Evolutionary conservation across 2,888 invertebrate species (phyloP).

Genomic region (Antheraea assamensis): DNA sequence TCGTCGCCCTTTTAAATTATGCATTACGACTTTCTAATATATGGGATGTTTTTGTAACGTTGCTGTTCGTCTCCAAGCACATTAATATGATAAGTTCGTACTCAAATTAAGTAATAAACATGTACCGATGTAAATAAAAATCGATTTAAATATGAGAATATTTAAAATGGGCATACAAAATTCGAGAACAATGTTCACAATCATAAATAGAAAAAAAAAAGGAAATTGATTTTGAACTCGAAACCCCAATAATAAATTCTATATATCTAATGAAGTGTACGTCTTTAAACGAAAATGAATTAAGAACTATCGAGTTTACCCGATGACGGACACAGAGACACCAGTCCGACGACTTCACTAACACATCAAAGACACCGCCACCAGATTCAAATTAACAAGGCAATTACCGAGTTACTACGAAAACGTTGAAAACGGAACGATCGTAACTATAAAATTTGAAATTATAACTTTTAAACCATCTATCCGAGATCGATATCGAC

Average conservation of each 20-base stretch:
- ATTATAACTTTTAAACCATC: conserved; percentile 40
- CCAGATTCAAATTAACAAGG: conserved; percentile 74
- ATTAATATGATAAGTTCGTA: neutral
- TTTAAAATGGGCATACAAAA: neutral
- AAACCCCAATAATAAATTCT: conserved; percentile 67
- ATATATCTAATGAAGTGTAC: conserved; percentile 66
- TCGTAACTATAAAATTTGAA: conserved; percentile 56
- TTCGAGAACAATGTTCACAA: neutral
- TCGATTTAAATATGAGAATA: neutral
- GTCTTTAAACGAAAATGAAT: conserved; percentile 54
- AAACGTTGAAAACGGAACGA: conserved; percentile 53
- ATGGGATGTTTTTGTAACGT: neutral
- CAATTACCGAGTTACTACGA: conserved; percentile 71
- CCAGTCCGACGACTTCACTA: conserved; percentile 63
- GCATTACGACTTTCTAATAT: conserved; percentile 4
- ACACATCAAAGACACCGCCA: conserved; percentile 68
- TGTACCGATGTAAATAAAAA: neutral
- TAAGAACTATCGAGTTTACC: conserved; percentile 53
- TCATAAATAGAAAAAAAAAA: conserved; percentile 32
- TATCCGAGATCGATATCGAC: conserved; percentile 23
- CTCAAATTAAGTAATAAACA: neutral
- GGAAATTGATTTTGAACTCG: conserved; percentile 54
- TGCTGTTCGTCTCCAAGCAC: neutral
- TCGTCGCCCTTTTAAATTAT: neutral
- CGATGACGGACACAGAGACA: conserved; percentile 65